These are phyloP conservation scores for Conistra vaccinii DNA, from an alignment of 2,888 invertebrate genomes.

Conservation along the genomic window DNA sequence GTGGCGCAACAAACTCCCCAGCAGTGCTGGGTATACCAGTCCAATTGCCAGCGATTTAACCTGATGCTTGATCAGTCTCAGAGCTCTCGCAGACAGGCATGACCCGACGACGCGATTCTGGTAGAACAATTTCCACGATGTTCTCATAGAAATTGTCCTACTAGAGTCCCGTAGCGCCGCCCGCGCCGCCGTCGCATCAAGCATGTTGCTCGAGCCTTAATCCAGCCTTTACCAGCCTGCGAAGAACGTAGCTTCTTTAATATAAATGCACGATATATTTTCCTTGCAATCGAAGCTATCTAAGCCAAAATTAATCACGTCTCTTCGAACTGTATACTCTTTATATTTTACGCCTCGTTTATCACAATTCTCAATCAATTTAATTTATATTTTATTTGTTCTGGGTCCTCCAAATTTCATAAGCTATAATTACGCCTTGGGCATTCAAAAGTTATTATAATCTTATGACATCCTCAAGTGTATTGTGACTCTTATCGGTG, in stretches of 20 bases:
- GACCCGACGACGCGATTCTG: no score
- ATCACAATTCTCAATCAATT: slow-evolving; percentile 64
- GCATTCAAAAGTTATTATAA: slow-evolving; percentile 68
- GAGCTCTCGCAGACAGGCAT: no score
- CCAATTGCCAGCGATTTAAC: no score
- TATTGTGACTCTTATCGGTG: slow-evolving; percentile 66
- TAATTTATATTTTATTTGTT: slow-evolving; percentile 72
- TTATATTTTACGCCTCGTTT: slow-evolving; percentile 64
- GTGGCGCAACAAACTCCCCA: no score
- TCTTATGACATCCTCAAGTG: slow-evolving; percentile 68
- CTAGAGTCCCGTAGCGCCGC: no score
- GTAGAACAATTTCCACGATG: no score
- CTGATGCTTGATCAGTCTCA: no score
- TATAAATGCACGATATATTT: background rate
- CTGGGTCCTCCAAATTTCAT: slow-evolving; percentile 65
- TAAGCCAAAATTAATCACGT: slow-evolving; percentile 56
- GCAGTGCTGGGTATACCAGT: no score
- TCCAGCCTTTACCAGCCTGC: no score
- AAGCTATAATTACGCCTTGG: slow-evolving; percentile 69
- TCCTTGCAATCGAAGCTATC: slow-evolving; percentile 29
- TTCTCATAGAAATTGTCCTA: no score
- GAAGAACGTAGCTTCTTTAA: background rate
- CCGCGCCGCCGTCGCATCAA: no score
- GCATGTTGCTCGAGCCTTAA: no score
- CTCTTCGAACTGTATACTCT: slow-evolving; percentile 31